These are phyloP conservation scores for Dreissena polymorpha DNA, from an alignment of 1,140 invertebrate genomes.

Conservation along the genomic window DNA sequence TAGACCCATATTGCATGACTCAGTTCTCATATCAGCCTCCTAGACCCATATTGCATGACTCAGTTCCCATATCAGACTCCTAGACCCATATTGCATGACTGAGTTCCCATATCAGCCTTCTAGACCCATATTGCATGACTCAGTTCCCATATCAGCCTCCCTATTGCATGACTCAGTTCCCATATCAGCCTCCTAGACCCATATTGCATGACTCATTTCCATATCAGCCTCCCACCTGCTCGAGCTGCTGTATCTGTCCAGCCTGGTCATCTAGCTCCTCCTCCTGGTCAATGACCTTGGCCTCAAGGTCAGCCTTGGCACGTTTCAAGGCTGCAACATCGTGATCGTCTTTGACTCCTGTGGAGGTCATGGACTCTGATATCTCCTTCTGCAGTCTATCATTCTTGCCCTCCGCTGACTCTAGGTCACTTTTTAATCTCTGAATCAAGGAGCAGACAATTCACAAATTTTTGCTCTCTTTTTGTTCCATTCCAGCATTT, in stretches of 20 bases:
- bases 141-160: neutral
- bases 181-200: neutral
- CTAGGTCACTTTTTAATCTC: conserved; percentile 91
- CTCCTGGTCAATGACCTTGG: conserved; percentile 93
- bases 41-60: neutral
- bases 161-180: neutral
- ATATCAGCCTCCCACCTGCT: conserved; percentile 79
- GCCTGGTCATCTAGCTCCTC: conserved; percentile 97
- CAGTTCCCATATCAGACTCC: neutral
- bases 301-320: conserved; percentile 92
- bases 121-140: neutral
- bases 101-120: neutral
- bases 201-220: neutral
- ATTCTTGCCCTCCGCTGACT: conserved; percentile 92
- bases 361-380: conserved; percentile 86
- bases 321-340: conserved; percentile 88
- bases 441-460: conserved; percentile 77
- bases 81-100: neutral
- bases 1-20: neutral
- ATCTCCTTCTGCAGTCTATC: conserved; percentile 89
- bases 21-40: neutral
- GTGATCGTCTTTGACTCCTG: conserved; percentile 90
- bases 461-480: neutral
- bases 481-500: too few species aligned
- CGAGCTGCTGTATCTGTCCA: conserved; percentile 83